These are phyloP conservation scores for Turritopsis rubra DNA, from an alignment of 30 jellyfish, hydroid and myxozoan species.

Conservation along the genomic window DNA sequence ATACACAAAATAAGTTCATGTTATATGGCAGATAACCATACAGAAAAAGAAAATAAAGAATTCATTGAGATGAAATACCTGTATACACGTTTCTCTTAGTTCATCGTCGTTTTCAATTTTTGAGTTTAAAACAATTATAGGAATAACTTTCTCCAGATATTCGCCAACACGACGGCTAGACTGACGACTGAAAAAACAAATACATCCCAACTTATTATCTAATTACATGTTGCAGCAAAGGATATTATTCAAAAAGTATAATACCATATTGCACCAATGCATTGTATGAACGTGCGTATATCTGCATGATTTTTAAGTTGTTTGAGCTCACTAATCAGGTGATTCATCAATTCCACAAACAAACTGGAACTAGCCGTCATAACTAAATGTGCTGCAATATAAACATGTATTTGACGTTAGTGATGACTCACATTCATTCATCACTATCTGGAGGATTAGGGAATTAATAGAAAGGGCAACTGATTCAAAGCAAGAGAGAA, in stretches of 20 bases:
- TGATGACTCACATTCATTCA: neutral
- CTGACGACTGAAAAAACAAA: slow-evolving; percentile 95
- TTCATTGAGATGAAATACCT: slow-evolving; percentile 37
- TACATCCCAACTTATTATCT: too few species aligned
- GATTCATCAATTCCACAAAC: slow-evolving; percentile 83
- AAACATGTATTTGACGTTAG: too few species aligned
- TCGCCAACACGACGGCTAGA: slow-evolving; percentile 96
- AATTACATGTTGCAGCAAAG: neutral
- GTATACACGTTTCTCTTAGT: slow-evolving; percentile 94
- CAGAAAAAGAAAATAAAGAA: neutral
- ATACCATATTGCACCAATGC: slow-evolving; percentile 97
- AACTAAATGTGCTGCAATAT: slow-evolving; percentile 77
- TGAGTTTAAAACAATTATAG: slow-evolving; percentile 67
- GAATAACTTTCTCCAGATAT: slow-evolving; percentile 73
- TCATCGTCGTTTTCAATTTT: slow-evolving; percentile 86
- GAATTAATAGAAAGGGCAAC: neutral
- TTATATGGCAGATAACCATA: neutral
- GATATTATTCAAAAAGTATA: neutral
- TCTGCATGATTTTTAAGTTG: slow-evolving; percentile 51
- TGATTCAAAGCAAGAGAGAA: neutral
- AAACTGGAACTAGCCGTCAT: slow-evolving; percentile 79
- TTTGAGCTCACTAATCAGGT: slow-evolving; percentile 64
- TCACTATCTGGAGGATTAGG: neutral
- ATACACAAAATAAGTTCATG: neutral
- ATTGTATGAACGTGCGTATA: slow-evolving; percentile 80